Evolutionary conservation across 1,140 invertebrate species (phyloP), one percentile per base, ranked within the genome.

Genomic region (Procambarus clarkii): DNA sequence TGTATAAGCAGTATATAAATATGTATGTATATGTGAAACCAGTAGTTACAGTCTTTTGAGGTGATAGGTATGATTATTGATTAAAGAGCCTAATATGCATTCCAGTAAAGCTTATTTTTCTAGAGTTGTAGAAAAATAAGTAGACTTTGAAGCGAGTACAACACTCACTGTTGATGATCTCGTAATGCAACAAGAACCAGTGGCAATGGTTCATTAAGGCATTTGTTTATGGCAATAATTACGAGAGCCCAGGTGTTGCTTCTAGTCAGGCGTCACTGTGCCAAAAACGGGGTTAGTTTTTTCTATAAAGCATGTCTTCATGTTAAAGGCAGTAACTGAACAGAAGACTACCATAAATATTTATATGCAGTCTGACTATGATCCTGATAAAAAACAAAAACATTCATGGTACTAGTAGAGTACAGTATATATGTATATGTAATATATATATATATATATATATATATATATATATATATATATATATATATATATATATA

Each of bases 231-330:
- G 86, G 86, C 86, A 88, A 88, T 88, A 88, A 88, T 79, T 45
- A 69, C 45, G 60, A 54, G 60, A 86, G 77, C 86, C 86, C 86
- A 69, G 86, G 77, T 80, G 86, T 88, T 79, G 86, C 86, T 88
- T 88, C 86, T 88, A 88, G 86, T 88, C 86, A 88, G 86, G 86
- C 80, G 86, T 88, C 86, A 77, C 86, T 79, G 86, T 88, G 86
- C 86, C 86, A 88, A 88, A 88, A 88, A 88, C 76, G 86, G 86
- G 86, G 86, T 88, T 77, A 88, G 76, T 79, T 60, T 78, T 74
- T 74, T 74, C 69, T 74, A 74, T 74, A 74, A 21, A 34, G 34
- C 13, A 69, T 69, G 18, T 69, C 64, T 69, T 69, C 13, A 74
- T 74, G 8, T 74, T 74, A 74, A 74, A 74, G 24, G 24, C 34